These are phyloP conservation scores for Holacanthus passer DNA, from an alignment of 2,113 vertebrate genomes.

Conservation along the genomic window DNA sequence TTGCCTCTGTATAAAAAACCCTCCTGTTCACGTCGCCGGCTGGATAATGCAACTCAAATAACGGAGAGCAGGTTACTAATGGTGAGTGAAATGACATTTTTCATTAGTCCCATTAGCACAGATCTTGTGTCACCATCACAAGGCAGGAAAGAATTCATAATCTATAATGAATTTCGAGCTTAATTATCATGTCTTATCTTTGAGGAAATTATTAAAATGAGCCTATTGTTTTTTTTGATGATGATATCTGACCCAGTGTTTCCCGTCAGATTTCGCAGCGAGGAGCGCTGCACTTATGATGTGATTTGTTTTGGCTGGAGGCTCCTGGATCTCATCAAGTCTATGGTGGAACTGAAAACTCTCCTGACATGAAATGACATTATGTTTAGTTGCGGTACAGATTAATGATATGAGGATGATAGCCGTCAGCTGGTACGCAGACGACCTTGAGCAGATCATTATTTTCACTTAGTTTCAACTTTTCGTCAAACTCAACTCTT, in stretches of 20 bases:
- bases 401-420: conserved; percentile 20
- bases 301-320: conserved; percentile 56
- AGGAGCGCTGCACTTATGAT: conserved; percentile 1
- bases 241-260: conserved; percentile 12
- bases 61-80: background rate
- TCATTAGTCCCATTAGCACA: conserved; percentile 1
- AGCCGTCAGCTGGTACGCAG: conserved; percentile 25
- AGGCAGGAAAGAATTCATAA: background rate
- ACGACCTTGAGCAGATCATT: background rate
- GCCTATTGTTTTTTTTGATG: background rate
- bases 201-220: background rate
- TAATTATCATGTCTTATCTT: background rate
- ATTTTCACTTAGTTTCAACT: conserved; percentile 5
- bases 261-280: conserved; percentile 14
- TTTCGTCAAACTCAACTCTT: background rate
- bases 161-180: background rate
- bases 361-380: conserved; percentile 38
- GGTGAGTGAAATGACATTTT: background rate
- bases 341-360: conserved; percentile 3
- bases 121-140: background rate
- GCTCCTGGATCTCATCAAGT: conserved; percentile 42
- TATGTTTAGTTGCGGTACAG: conserved; percentile 18
- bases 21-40: background rate
- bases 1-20: background rate
- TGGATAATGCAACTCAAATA: background rate